A percentile compares a stretch with the other conserved stretches of the same genome.
Conservation (phyloP, 2,113 vertebrate species). For the Dendropsophus ebraccatus region DNA sequence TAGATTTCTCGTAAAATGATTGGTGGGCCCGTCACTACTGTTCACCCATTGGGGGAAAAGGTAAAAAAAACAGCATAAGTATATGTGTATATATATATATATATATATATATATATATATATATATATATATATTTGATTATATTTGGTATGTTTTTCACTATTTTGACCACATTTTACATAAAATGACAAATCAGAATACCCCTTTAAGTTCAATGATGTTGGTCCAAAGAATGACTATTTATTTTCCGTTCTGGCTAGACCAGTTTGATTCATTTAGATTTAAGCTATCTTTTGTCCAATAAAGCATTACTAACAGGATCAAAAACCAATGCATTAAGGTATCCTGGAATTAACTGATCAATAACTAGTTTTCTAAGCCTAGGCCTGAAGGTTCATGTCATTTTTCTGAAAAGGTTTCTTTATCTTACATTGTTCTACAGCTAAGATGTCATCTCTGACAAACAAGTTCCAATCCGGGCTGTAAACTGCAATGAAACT, state of each 20-base stretch:
- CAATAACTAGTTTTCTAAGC: background rate
- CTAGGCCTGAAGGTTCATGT: background rate
- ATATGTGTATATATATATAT: too few relatives aligned
- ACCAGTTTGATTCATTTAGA: background rate
- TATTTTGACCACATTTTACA: too few relatives aligned
- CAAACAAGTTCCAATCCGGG: background rate
- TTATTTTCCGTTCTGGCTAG: background rate
- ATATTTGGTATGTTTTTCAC: too few relatives aligned
- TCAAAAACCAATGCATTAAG: background rate
- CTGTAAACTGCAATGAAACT: slow-evolving; percentile 4
- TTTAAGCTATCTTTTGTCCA: background rate
- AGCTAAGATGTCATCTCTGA: slow-evolving; percentile 15
- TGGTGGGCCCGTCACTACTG: too few relatives aligned
- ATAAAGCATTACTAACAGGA: background rate
- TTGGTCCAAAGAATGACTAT: background rate
- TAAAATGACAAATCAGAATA: too few relatives aligned
- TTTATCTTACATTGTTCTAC: background rate
- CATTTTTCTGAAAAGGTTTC: background rate
- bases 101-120: too few relatives aligned
- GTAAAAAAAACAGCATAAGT: too few relatives aligned
- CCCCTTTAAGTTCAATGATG: background rate
- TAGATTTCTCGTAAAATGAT: too few relatives aligned
- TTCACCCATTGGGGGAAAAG: too few relatives aligned
- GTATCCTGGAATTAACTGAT: background rate
- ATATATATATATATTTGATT: too few relatives aligned